Percentiles rank a stretch among this genome's conserved stretches.
phyloP scores from a whole-genome alignment of 2,797 vertebrate genomes.

The Anas bernieri region DNA sequence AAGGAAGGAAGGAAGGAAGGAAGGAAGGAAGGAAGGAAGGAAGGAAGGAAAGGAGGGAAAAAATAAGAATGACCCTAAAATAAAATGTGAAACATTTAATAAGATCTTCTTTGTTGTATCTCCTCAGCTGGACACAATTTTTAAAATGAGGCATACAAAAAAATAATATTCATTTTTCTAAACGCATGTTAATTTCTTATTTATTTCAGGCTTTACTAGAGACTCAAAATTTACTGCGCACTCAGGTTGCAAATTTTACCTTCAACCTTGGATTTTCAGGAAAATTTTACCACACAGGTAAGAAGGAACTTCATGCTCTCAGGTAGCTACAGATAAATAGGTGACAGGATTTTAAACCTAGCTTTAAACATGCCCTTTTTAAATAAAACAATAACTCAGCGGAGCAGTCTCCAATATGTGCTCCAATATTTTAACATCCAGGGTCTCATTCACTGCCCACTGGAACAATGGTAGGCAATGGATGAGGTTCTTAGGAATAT shows the following conservation, averaged over 20 bases:
- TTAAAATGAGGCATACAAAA: constrained; percentile 48
- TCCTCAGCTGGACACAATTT: background rate
- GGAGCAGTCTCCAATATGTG: background rate
- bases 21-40: background rate
- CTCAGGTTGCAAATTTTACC: constrained; percentile 98
- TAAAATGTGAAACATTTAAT: background rate
- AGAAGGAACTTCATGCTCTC: constrained; percentile 72
- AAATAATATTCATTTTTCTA: constrained; percentile 66
- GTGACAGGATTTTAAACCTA: background rate
- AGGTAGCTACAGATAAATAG: constrained; percentile 69
- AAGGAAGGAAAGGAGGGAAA: background rate
- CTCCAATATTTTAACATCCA: background rate
- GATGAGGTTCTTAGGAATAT: background rate
- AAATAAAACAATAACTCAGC: background rate
- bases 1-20: background rate
- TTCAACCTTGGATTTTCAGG: constrained; percentile 99
- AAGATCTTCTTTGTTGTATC: background rate
- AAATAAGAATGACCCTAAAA: background rate
- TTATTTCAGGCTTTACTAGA: constrained; percentile 93
- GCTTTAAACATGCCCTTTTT: background rate
- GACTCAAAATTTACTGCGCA: constrained; percentile 93
- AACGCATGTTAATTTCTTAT: constrained; percentile 80
- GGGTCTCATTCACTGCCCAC: background rate
- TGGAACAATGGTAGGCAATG: fast-evolving
- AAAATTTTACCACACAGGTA: constrained; percentile 99